Percentiles rank a stretch among this genome's conserved stretches.
Evolutionary conservation across 2,113 vertebrate genomes (phyloP).

Genomic region (Naja naja): DNA sequence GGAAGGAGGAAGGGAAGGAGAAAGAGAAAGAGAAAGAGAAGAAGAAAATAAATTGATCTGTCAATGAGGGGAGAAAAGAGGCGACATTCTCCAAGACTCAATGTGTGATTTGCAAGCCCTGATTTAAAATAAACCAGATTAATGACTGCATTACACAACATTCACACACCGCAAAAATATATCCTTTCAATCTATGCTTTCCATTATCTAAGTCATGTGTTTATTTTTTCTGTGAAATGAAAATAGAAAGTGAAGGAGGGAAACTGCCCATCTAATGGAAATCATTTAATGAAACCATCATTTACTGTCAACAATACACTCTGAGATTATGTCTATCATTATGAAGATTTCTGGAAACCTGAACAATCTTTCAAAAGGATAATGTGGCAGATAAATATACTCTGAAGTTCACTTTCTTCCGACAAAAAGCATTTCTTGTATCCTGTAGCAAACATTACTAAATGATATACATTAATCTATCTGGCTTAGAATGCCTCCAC

Average conservation of each 20-base stretch:
- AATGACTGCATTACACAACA: not conserved
- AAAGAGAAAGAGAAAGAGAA: not conserved
- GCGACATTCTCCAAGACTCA: not conserved
- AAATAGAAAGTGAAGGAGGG: constrained; percentile 37
- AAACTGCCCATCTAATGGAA: constrained; percentile 29
- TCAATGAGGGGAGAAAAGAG: not conserved
- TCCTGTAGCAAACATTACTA: constrained; percentile 12
- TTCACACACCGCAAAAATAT: not conserved
- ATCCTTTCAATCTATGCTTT: not conserved
- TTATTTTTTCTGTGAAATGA: not conserved
- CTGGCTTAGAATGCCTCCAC: constrained; percentile 3
- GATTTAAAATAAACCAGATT: not conserved
- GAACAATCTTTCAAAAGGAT: constrained; percentile 18
- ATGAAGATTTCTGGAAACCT: constrained; percentile 29
- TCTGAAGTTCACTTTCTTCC: constrained; percentile 42
- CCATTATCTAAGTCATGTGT: not conserved
- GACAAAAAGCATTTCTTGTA: not conserved
- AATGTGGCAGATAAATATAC: not conserved
- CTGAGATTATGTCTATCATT: constrained; percentile 31
- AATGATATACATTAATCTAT: not conserved
- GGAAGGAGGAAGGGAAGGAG: not conserved
- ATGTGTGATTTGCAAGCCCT: not conserved
- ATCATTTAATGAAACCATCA: not conserved
- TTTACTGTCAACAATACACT: constrained; percentile 26
- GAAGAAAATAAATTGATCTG: not conserved